These are phyloP conservation scores for Champsocephalus esox DNA, from an alignment of 2,797 vertebrate genomes.

Conservation along the genomic window DNA sequence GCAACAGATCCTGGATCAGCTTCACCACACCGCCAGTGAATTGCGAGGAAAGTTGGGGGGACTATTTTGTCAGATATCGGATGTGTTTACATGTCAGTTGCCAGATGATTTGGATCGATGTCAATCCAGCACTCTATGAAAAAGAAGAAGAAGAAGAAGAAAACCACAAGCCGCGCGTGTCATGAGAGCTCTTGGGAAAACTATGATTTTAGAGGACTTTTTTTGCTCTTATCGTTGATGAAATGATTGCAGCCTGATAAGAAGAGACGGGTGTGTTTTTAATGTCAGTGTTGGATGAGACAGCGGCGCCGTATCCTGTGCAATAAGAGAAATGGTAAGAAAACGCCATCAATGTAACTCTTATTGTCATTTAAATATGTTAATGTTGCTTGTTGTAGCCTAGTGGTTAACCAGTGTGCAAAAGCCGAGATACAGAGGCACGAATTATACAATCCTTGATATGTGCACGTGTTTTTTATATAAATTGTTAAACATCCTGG, in stretches of 20 bases:
- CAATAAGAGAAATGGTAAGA: conserved; percentile 63
- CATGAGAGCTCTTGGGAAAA: conserved; percentile 12
- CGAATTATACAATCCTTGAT: neutral
- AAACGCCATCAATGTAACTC: conserved; percentile 37
- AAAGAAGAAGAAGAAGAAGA: conserved; percentile 17
- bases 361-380: neutral
- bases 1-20: conserved; percentile 32
- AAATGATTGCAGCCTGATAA: conserved; percentile 1
- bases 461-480: neutral
- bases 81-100: neutral
- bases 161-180: conserved; percentile 11
- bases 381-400: neutral
- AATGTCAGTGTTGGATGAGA: conserved; percentile 41
- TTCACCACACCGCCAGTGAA: neutral
- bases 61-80: conserved; percentile 20
- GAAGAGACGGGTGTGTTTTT: conserved; percentile 19
- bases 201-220: conserved; percentile 24
- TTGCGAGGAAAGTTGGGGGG: conserved; percentile 62
- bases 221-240: neutral
- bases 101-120: conserved; percentile 21
- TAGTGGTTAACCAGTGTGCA: neutral
- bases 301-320: conserved; percentile 17
- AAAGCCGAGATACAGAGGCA: neutral
- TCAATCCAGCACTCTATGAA: conserved; percentile 16
- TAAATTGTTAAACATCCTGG: conserved; percentile 13